A percentile compares a stretch with the other conserved stretches of the same genome.
These are phyloP conservation scores for Microtus pennsylvanicus DNA, from an alignment of 2,113 vertebrate species.

Conservation along the genomic window DNA sequence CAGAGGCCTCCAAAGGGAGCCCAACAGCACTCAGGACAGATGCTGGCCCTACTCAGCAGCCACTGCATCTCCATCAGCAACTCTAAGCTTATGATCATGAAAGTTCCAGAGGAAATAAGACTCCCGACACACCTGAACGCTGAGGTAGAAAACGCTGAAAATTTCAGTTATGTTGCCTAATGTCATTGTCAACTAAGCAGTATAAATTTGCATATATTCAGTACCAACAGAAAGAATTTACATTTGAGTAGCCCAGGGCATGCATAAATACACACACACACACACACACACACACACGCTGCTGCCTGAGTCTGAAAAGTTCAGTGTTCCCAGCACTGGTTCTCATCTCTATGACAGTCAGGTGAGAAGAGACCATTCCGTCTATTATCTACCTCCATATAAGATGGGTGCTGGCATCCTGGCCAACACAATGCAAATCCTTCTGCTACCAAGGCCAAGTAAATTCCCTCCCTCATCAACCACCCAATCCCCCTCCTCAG, in stretches of 20 bases:
- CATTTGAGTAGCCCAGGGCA: neutral
- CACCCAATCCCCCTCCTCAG: neutral
- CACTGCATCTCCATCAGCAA: accelerated
- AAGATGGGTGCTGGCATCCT: neutral
- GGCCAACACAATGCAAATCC: neutral
- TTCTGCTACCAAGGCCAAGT: neutral
- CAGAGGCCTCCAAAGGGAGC: neutral
- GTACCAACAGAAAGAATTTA: neutral
- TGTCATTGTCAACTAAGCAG: neutral
- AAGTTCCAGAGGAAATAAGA: neutral
- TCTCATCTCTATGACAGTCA: neutral
- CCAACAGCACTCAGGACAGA: neutral
- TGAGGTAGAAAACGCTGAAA: neutral
- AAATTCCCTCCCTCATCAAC: neutral
- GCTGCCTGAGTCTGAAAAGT: neutral
- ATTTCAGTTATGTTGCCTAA: neutral
- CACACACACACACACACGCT: neutral
- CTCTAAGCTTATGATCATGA: neutral
- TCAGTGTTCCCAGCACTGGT: neutral
- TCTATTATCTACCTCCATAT: neutral
- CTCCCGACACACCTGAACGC: neutral
- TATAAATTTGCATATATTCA: conserved; percentile 33
- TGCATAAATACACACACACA: neutral
- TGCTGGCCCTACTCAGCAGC: accelerated
- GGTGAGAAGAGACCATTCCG: neutral